Evolutionary conservation across 1,140 invertebrate genomes (phyloP), one percentile per base, ranked within the genome.

Genomic region (Panonychus citri): DNA sequence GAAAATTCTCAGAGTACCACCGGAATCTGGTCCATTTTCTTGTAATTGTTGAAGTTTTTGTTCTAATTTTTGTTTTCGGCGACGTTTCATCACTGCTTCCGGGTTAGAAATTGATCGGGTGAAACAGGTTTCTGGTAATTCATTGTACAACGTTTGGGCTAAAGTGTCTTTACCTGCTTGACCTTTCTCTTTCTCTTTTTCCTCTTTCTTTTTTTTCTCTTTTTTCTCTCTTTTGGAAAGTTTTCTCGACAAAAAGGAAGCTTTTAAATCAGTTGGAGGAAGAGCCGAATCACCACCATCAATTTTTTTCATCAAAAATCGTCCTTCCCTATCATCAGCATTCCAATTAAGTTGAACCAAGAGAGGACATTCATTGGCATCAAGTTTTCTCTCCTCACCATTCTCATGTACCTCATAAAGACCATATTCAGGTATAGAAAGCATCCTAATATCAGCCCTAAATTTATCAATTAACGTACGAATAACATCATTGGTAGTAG

Each of bases 281-380:
- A 7, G 3, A 40, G 39, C 39, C 25, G 24, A 60, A 34, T 61
- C 65, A 54, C 81, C 83, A 62, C 84, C 82, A 67, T 86, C 81
- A 62, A 88, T 82, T 64, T 84, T 77, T 66, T 86, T 81, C 5
- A 99, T 74, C 53, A 99, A 74, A 73, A 99, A 98, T 49, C 93
- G 75, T 34, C 94, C 94, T 71, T 99, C 94, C 26, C 90, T 75
- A 68, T 97, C 91, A 69, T 97, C 91, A 46, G 90, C 85, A 66
- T 96, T 90, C 94, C 94, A 98, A 73, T 95, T 95, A 30, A 98
- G 75, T 71, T 98, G 94, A n/a, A 98, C 93, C 50, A 94, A 73
- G 37, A 99, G 72, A 0, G 94, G 93, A 64, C 89, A 86, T 70
- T 99, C 93, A 61, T 89, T 83, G 2, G 81, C 76, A 54, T 79